Conservation (phyloP, 2,888 invertebrate genomes). For the Drosophila paracracens region DNA sequence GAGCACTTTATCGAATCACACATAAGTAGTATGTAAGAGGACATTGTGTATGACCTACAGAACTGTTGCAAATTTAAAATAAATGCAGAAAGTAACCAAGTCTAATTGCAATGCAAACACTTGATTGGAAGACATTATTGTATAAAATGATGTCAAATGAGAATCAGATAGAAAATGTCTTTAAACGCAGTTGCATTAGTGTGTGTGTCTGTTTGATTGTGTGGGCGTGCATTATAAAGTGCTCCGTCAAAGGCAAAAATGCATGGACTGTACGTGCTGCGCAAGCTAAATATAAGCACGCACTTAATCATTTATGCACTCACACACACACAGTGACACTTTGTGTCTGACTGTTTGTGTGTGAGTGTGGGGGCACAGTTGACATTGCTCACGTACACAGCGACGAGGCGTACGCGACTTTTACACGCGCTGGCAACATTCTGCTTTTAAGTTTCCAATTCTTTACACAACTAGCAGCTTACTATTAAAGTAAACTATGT, state of each 20-base stretch:
- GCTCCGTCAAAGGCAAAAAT: conserved; percentile 77
- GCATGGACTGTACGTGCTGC: conserved; percentile 66
- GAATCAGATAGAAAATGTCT: conserved; percentile 50
- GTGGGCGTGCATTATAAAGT: conserved; percentile 64
- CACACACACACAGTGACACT: conserved; percentile 5
- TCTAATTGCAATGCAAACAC: conserved; percentile 47
- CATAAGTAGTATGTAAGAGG: background rate
- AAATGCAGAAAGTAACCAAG: conserved; percentile 10
- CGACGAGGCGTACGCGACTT: conserved; percentile 63
- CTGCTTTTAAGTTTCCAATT: conserved; percentile 58
- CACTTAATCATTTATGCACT: conserved; percentile 74
- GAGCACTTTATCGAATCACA: background rate
- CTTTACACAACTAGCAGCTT: conserved; percentile 30
- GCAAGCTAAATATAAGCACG: conserved; percentile 66
- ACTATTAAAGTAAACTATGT: conserved; percentile 59
- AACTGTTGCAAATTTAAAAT: conserved; percentile 4
- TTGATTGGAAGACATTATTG: conserved; percentile 55
- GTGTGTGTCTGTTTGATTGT: conserved; percentile 3
- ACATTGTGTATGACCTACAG: conserved; percentile 20
- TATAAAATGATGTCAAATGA: conserved; percentile 32
- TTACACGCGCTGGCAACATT: conserved; percentile 60
- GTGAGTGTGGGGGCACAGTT: conserved; percentile 39
- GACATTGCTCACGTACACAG: conserved; percentile 65
- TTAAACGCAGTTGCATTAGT: conserved; percentile 5
- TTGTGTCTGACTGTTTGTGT: conserved; percentile 23